Base-by-base conservation (phyloP, 2,113 vertebrate genomes). In the Pao palembangensis region DNA sequence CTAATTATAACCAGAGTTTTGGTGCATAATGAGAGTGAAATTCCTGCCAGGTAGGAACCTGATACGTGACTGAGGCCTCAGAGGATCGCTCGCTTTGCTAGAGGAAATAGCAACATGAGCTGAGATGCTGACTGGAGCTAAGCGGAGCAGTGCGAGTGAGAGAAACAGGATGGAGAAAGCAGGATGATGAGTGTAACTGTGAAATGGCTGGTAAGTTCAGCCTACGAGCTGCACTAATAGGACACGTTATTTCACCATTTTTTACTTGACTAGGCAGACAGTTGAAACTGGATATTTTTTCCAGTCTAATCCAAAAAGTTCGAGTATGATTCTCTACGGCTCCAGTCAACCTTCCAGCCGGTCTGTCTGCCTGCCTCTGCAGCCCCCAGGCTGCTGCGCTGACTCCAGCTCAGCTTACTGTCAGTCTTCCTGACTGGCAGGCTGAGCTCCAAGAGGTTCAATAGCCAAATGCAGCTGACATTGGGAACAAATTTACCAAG, bases 361-460 rank as follows among this genome's bases (percentile, higher is more conserved):
- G 50, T 12, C 0, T 16, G 52, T 76, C 64, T 65, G 19, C 69
- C 76, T 80, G 70, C 54, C 73, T 25, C 67, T 59, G 64, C 52
- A 51, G 59, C 58, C 57, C 67, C 61, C 58, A 48, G 19, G 63
- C 74, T 71, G 56, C 65, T 61, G 79, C 72, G 51, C 65, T 63
- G 73, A 69, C 64, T 65, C 21, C 0, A 18, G 53, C 57, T 66
- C 55, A 61, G 56, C 78, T 81, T 72, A 70, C 51, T 67, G 74
- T 76, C 82, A 81, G 69, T 79, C 38, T 63, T 67, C 56, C 64
- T 79, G 75, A 82, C 34, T 38, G 34, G 34, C 84, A 85, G 82
- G 54, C 68, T 79, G 74, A 83, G 74, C 75, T 76, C 79, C 72
- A 23, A 11, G 19, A 71, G 67, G 61, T 79, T 60, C 44, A 14